phyloP scores from a whole-genome alignment of 2,888 invertebrate species.

The Poecilobothrus nobilitatus region DNA sequence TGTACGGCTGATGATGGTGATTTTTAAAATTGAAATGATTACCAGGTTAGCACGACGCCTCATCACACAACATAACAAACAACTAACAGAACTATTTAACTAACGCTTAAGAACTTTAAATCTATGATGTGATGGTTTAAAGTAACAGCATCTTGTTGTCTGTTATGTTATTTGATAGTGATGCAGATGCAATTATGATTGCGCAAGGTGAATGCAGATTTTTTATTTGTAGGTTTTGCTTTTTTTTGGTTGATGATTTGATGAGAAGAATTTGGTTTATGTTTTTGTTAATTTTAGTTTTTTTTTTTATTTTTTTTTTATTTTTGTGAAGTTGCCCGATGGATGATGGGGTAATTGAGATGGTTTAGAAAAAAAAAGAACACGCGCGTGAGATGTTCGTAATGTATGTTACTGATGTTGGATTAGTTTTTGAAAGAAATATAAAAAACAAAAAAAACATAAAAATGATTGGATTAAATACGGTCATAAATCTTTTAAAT shows the following conservation, averaged over 20 bases:
- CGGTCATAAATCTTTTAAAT: conserved; percentile 4
- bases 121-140: too few relatives aligned
- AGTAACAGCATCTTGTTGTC: not conserved
- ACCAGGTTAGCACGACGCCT: too few relatives aligned
- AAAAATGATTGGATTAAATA: not conserved
- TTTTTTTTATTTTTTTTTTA: conserved; percentile 14
- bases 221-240: too few relatives aligned
- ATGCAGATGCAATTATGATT: conserved; percentile 22
- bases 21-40: too few relatives aligned
- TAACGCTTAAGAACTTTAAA: too few relatives aligned
- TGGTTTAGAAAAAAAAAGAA: conserved; percentile 14
- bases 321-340: conserved; percentile 21
- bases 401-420: not conserved
- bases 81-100: too few relatives aligned
- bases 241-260: conserved; percentile 21
- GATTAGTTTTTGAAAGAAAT: conserved; percentile 17
- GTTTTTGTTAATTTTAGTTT: too few relatives aligned
- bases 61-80: not conserved
- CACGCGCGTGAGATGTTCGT: conserved; percentile 8
- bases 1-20: too few relatives aligned
- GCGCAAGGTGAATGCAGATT: conserved; percentile 19
- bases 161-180: conserved; percentile 15
- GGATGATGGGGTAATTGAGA: conserved; percentile 22
- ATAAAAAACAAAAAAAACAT: conserved; percentile 17
- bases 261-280: too few relatives aligned